Percentiles rank a stretch among this genome's conserved stretches.
Evolutionary conservation across 37 sponge, comb jelly and placozoan species (phyloP).

Genomic region (Mnemiopsis leidyi): DNA sequence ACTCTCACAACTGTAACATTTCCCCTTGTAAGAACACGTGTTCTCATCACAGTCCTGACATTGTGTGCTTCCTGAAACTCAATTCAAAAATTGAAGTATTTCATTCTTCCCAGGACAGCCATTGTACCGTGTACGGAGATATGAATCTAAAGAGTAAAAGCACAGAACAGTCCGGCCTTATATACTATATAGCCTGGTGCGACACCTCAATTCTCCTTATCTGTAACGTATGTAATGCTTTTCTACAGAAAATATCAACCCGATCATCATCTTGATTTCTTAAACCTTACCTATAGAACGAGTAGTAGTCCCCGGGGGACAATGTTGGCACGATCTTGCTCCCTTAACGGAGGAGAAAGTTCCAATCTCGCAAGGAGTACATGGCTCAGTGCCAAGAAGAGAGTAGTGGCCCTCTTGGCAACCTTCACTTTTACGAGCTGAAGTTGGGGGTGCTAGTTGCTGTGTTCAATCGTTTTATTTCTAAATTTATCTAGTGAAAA

Average conservation of each 20-base stretch:
- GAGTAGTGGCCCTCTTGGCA: not conserved
- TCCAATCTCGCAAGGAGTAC: not conserved
- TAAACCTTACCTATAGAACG: not conserved
- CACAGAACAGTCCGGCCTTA: too few relatives aligned
- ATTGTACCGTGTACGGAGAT: too few relatives aligned
- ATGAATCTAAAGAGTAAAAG: too few relatives aligned
- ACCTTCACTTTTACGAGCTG: not conserved
- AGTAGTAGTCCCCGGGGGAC: not conserved
- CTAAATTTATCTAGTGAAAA: too few relatives aligned
- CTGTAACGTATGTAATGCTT: too few relatives aligned
- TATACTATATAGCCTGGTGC: too few relatives aligned
- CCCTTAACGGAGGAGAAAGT: not conserved
- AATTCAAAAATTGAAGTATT: not conserved
- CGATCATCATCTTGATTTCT: not conserved
- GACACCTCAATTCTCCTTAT: too few relatives aligned
- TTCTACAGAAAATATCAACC: too few relatives aligned
- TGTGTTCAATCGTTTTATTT: too few relatives aligned
- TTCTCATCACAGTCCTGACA: not conserved
- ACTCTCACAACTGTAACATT: not conserved
- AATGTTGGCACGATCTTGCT: not conserved
- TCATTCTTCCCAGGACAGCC: too few relatives aligned
- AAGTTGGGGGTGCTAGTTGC: not conserved
- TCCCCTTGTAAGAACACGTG: not conserved
- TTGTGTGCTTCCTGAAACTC: not conserved
- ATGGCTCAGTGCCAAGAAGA: not conserved